Base-by-base conservation (phyloP, 2,888 invertebrate genomes). In the Mechanitis messenoides region DNA sequence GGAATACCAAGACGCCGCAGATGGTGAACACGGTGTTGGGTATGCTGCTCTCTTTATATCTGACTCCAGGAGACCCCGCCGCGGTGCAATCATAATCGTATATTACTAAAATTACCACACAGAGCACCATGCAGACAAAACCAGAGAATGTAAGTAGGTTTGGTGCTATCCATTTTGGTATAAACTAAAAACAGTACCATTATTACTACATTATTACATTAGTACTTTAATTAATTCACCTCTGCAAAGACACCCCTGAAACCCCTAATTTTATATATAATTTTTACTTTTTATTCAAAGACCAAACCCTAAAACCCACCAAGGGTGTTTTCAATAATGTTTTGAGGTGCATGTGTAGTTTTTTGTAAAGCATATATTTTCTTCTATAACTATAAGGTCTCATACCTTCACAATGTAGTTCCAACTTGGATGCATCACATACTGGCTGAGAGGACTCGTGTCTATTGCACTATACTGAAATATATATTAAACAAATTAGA, bases 401-500 rank as follows among this genome's bases (percentile, higher is more conserved):
- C 20, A 64, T 91, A 98, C 98, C 93, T 97, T 93, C 11, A 99
- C 98, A 60, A 96, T 91, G 89, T 93, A 93, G 83, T 99, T 96
- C 99, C 99, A 99, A 84, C 97, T 96, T 42, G 99, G 99, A 85
- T 99, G 99, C 95, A 98, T 98, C 65, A 99, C 93, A 93, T 99
- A 98, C 68, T 96, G 94, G 80, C 98, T 97, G 58, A 99, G 91
- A 0, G 98, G 98, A 74, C 97, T 98, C 31, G 97, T 98, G 80
- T 99, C 99, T 80, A 97, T 91, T 56, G 97, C 96, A 83, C 94
- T 97, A 81, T 99, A 99, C 98, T 99, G 93, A 76, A 95, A 95
- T 72, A 73, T 81, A 80, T 53, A 54, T 55, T 53, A 68, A 38
- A n/a, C 9, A 28, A 20, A 55, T 56, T 45, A 53, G 28, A 11